phyloP scores from a whole-genome alignment of 2,113 vertebrate species.

The Ifrita kowaldi region DNA sequence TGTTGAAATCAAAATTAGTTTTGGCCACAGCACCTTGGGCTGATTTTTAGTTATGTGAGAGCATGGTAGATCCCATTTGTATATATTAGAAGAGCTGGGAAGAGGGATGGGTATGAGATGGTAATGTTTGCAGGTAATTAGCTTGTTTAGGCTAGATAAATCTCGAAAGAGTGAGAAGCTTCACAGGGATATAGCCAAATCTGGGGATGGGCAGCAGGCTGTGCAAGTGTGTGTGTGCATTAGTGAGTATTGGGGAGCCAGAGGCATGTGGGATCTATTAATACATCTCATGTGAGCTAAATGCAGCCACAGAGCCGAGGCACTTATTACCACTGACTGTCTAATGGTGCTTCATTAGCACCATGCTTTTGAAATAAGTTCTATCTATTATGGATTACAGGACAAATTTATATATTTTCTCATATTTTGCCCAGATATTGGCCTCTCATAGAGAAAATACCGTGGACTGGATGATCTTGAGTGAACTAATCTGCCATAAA shows the following conservation, averaged over 20 bases:
- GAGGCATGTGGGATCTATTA: not conserved
- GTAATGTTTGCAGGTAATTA: not conserved
- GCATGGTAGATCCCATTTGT: not conserved
- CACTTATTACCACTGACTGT: not conserved
- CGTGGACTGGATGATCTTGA: not conserved
- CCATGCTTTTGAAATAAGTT: not conserved
- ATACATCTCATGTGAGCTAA: not conserved
- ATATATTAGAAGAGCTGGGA: not conserved
- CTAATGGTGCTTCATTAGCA: not conserved
- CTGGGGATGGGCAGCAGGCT: not conserved
- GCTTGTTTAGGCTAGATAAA: not conserved
- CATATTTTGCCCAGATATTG: not conserved
- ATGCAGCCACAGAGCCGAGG: not conserved
- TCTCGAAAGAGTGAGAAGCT: not conserved
- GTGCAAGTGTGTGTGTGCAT: not conserved
- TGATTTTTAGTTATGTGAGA: not conserved
- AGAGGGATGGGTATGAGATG: not conserved
- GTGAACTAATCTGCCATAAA: not conserved
- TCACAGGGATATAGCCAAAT: not conserved
- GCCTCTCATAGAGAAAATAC: not conserved
- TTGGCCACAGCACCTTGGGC: not conserved
- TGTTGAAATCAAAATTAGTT: not conserved
- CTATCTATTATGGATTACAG: not conserved
- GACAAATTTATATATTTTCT: not conserved
- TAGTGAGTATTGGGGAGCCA: not conserved